Evolutionary conservation across 2,888 invertebrate species (phyloP).

Genomic region (Drosophila pseudotakahashii): DNA sequence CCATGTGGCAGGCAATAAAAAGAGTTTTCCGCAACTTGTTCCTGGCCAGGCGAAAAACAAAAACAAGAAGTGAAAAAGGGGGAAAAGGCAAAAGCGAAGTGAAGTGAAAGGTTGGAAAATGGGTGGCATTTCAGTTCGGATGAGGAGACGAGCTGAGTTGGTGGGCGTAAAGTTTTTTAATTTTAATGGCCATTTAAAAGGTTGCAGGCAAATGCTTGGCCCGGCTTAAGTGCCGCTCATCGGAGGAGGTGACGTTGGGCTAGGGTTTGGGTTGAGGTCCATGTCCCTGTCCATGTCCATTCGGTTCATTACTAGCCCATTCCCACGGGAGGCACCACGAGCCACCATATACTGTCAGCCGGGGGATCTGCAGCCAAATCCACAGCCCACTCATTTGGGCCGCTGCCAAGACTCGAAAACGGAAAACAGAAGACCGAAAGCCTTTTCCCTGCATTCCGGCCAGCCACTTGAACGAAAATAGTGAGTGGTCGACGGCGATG

Average conservation of each 20-base stretch:
- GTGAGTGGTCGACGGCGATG: slow-evolving; percentile 13
- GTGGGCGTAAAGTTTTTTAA: slow-evolving; percentile 63
- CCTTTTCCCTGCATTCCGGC: slow-evolving; percentile 7
- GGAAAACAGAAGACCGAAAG: neutral
- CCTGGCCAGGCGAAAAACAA: neutral
- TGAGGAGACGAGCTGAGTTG: slow-evolving; percentile 35
- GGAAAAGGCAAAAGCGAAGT: neutral
- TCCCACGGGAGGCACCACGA: neutral
- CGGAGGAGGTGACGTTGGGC: neutral
- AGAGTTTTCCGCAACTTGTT: slow-evolving; percentile 44
- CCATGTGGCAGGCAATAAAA: slow-evolving; percentile 56
- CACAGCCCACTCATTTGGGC: slow-evolving; percentile 1
- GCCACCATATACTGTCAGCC: neutral
- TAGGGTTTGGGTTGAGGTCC: neutral
- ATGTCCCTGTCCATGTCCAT: neutral
- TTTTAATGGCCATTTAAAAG: slow-evolving; percentile 63
- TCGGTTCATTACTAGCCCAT: slow-evolving; percentile 21
- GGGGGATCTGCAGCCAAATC: neutral
- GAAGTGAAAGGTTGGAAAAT: neutral
- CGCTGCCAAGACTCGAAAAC: slow-evolving; percentile 7
- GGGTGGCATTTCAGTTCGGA: slow-evolving; percentile 14
- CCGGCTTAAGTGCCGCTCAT: slow-evolving; percentile 28
- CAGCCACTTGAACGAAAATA: slow-evolving; percentile 24
- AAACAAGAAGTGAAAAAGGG: neutral
- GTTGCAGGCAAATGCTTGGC: slow-evolving; percentile 45